These are phyloP conservation scores for Collichthys lucidus DNA, from an alignment of 2,113 vertebrate genomes.

Conservation along the genomic window DNA sequence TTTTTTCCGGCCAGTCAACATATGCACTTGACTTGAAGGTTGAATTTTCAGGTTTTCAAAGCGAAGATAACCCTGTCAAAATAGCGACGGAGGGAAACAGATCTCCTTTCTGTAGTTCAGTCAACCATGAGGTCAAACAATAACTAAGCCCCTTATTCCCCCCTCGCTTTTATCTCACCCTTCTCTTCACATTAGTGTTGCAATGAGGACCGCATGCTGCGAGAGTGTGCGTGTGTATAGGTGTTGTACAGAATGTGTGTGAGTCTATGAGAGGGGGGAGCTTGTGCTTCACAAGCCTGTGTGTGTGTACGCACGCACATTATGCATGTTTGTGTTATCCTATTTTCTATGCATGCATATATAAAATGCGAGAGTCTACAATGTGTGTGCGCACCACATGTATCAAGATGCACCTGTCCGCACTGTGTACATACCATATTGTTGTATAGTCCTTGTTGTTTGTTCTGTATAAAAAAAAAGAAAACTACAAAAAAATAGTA, in stretches of 20 bases:
- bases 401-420: not conserved
- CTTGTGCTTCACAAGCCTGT: constrained; percentile 11
- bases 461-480: not conserved
- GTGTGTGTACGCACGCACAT: not conserved
- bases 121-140: constrained; percentile 67
- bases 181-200: constrained; percentile 74
- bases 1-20: not conserved
- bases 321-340: not conserved
- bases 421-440: not conserved
- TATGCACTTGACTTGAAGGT: not conserved
- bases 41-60: constrained; percentile 20
- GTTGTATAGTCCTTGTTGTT: not conserved
- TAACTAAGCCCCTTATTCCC: constrained; percentile 61
- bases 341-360: not conserved
- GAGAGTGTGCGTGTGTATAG: constrained; percentile 38
- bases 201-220: constrained; percentile 52
- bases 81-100: constrained; percentile 53
- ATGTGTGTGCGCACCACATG: not conserved
- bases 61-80: constrained; percentile 56
- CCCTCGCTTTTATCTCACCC: constrained; percentile 69
- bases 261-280: not conserved
- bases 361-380: not conserved
- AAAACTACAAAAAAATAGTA: too few species aligned
- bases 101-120: constrained; percentile 56
- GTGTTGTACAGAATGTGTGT: constrained; percentile 20